Evolutionary conservation across 37 sponge, comb jelly and placozoan species (phyloP), one percentile per base, ranked within the genome.

Genomic region (Mnemiopsis leidyi): DNA sequence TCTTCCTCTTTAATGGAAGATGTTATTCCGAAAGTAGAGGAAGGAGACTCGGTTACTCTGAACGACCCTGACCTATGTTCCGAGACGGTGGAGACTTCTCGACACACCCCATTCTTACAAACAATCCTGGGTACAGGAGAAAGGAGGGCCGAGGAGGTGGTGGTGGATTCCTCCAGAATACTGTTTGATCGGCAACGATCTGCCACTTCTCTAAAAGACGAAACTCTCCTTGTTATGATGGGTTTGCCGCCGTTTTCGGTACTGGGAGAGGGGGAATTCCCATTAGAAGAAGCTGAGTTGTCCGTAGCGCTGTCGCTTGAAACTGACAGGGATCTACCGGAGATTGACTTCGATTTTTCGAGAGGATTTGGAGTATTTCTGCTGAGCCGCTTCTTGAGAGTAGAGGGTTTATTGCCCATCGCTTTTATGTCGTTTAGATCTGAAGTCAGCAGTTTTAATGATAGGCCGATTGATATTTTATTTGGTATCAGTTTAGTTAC

Each of bases 351-450:
- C 18, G 79, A 32, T 1, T 26, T 28, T 2, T 29, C 73, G 25
- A 5, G 9, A 5, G 33, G 79, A 48, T 48, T 48, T 48, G 61
- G 13, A 13, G 5, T 48, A 13, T 13, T 48, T 3, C 73, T 3
- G 23, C 73, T 23, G n/a, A n/a, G n/a, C n/a, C n/a, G n/a, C n/a
- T 21, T 20, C 3, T 29, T 23, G 21, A 20, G 79, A 13, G 5
- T 48, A 18, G 61, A 48, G 61, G 61, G 5, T 48, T 48, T 5
- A 31, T 20, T 5, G 18, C 79, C 35, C 79, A 77, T 77, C 3
- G 33, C 79, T 34, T 77, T 77, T 26, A 77, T 77, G 36, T 77
- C 79, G 30, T 34, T 1, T 9, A 77, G 16, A 77, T 77, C 79
- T 77, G 79, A 77, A 32, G 36, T 77, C 0, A 71, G 7, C 7